Conservation (phyloP, 2,888 invertebrate species). For the Antheraea assamensis region DNA sequence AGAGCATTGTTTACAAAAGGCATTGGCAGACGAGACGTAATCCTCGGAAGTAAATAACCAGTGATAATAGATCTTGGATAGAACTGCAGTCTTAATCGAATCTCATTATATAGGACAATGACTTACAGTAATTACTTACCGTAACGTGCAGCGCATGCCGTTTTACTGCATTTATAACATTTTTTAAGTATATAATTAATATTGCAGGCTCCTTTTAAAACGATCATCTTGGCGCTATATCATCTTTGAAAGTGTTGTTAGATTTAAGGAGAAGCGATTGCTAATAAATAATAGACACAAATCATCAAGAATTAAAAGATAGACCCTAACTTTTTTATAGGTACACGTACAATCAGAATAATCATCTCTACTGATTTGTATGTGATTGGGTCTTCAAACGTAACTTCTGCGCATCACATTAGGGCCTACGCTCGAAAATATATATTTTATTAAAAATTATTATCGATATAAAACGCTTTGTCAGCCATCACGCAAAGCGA, state of each 20-base stretch:
- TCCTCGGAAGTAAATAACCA: too few relatives aligned
- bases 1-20: too few relatives aligned
- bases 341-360: not conserved
- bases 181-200: too few relatives aligned
- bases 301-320: not conserved
- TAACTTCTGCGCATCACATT: too few relatives aligned
- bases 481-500: constrained; percentile 49
- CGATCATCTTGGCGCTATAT: too few relatives aligned
- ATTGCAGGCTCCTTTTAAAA: too few relatives aligned
- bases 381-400: not conserved
- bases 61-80: not conserved
- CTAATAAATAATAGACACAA: not conserved
- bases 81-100: not conserved
- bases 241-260: too few relatives aligned
- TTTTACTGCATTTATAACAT: not conserved
- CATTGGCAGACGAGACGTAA: too few relatives aligned
- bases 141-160: not conserved
- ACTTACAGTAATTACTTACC: not conserved
- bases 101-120: not conserved
- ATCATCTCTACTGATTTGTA: not conserved
- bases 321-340: too few relatives aligned
- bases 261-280: too few relatives aligned
- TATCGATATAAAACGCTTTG: constrained; percentile 39
- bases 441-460: constrained; percentile 15
- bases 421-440: too few relatives aligned